Base-by-base conservation (phyloP, 2,113 vertebrate species). In the Callaeas wilsoni region DNA sequence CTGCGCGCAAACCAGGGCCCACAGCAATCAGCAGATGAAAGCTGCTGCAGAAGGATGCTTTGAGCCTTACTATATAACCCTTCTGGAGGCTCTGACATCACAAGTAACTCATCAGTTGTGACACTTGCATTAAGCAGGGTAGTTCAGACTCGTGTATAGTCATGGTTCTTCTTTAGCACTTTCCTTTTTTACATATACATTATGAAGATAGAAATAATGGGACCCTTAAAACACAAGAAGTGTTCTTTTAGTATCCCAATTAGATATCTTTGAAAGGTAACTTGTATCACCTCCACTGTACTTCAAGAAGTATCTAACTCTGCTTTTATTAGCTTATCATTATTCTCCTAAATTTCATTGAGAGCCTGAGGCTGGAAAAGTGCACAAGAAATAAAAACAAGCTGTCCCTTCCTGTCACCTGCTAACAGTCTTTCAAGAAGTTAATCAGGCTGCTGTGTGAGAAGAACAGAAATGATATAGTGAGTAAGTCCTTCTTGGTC, bases 271-370 rank as follows among this genome's bases (percentile, higher is more conserved):
- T 9, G 12, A 17, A 87, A 85, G 18, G 47, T 44, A 76, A 17
- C 7, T 6, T 8, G 1, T 59, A n/a, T 25, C 53, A 29, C 32
- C 13, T 52, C 25, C 0, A 1, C 14, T 30, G 5, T 37, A 41
- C 25, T 60, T 41, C 19, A 41, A 27, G 47, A 25, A 81, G 20
- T 26, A 42, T 64, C 77, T 67, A 89, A 80, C 30, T 59, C 50
- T 64, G 35, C 23, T 92, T 74, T 80, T 50, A 86, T 74, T 70
- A 80, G 37, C 22, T 77, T 59, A 35, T 52, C 14, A 41, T 96
- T 68, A 32, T 91, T 76, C 67, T 79, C 22, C 23, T 41, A 33
- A 39, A 50, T 33, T 86, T 87, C 41, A 39, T 71, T 33, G 39
- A 83, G 32, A 91, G 25, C 30, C 42, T 21, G 47, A 41, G 59